Evolutionary conservation across 2,113 vertebrate genomes (phyloP).

Genomic region (Hassar affinis): DNA sequence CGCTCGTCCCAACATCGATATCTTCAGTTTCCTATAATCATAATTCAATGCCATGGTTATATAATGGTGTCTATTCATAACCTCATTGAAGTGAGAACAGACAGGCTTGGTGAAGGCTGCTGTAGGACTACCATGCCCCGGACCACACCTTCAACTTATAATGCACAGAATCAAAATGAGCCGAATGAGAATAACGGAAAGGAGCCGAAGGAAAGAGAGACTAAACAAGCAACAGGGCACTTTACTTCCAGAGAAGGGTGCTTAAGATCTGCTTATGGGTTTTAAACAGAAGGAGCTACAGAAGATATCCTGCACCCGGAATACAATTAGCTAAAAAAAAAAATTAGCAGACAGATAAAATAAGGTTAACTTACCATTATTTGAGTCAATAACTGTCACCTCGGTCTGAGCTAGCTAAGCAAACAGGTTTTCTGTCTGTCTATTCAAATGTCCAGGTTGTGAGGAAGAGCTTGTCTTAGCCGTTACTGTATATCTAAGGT

Average conservation of each 20-base stretch:
- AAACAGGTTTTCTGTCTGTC: not conserved
- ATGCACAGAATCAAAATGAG: not conserved
- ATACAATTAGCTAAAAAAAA: not conserved
- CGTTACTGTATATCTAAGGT: not conserved
- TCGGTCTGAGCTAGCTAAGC: not conserved
- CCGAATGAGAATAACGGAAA: not conserved
- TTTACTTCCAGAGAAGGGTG: not conserved
- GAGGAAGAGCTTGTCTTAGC: not conserved
- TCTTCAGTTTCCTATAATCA: slow-evolving; percentile 41
- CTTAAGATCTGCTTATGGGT: not conserved
- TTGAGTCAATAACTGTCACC: not conserved
- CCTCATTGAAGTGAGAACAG: too few species aligned
- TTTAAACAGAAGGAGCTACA: not conserved
- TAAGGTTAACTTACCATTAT: slow-evolving; percentile 36
- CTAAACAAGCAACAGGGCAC: not conserved
- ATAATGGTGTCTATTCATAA: not conserved
- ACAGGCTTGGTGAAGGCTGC: not conserved
- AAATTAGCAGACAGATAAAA: not conserved
- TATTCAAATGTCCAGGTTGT: not conserved
- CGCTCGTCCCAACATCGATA: slow-evolving; percentile 1
- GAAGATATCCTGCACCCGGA: not conserved
- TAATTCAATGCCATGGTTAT: not conserved
- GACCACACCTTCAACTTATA: not conserved
- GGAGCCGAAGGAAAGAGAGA: not conserved
- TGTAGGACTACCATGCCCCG: not conserved